These are phyloP conservation scores for Cerceris rybyensis DNA, from an alignment of 2,888 invertebrate genomes.

Conservation along the genomic window DNA sequence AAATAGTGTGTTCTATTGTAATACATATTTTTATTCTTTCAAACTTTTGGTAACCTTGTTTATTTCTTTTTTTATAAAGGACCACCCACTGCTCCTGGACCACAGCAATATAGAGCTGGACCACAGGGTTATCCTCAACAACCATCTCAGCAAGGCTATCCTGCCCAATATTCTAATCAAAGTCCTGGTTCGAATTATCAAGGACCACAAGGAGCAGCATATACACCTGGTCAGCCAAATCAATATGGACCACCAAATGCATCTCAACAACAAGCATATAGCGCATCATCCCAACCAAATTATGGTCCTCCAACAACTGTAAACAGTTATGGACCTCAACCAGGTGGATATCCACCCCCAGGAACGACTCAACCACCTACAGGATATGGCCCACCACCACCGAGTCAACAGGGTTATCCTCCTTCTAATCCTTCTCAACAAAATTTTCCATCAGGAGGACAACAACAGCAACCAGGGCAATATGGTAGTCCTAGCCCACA, in stretches of 20 bases:
- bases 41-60: slow-evolving; percentile 3
- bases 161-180: slow-evolving; percentile 85
- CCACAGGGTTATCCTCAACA: slow-evolving; percentile 87
- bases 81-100: slow-evolving; percentile 83
- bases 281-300: slow-evolving; percentile 84
- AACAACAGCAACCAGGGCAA: slow-evolving; percentile 73
- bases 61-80: slow-evolving; percentile 69
- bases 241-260: slow-evolving; percentile 86
- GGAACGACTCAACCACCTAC: slow-evolving; percentile 83
- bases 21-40: background rate
- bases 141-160: slow-evolving; percentile 85
- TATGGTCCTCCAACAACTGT: slow-evolving; percentile 78
- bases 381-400: slow-evolving; percentile 85
- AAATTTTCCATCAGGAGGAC: slow-evolving; percentile 82
- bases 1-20: slow-evolving; percentile 72
- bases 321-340: slow-evolving; percentile 80
- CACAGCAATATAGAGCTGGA: slow-evolving; percentile 82
- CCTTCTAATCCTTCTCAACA: slow-evolving; percentile 82
- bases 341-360: slow-evolving; percentile 86
- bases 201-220: slow-evolving; percentile 83
- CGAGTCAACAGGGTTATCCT: slow-evolving; percentile 87
- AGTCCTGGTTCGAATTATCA: slow-evolving; percentile 86
- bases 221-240: slow-evolving; percentile 84
- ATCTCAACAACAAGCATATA: slow-evolving; percentile 86
- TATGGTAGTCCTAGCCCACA: slow-evolving; percentile 82